A percentile compares a stretch with the other conserved stretches of the same genome.
These are phyloP conservation scores for Zoanthus solanderi DNA, from an alignment of 92 coral and sea anemone species.

Conservation along the genomic window DNA sequence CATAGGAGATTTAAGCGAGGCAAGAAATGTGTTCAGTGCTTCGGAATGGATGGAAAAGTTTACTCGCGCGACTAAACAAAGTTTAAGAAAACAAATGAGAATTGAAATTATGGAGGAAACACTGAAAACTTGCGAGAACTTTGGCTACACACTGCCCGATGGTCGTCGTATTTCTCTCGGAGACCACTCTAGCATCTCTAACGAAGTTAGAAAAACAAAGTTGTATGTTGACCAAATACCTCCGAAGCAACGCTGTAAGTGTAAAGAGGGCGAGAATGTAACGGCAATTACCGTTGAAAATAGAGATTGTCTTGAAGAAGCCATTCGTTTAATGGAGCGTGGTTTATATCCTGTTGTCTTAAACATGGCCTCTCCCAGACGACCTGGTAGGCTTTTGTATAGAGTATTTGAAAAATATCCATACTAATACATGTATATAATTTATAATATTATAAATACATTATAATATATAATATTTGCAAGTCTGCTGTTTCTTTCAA, in stretches of 20 bases:
- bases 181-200: constrained; percentile 72
- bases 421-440: too few relatives aligned
- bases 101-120: constrained; percentile 75
- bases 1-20: not conserved
- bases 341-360: constrained; percentile 85
- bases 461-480: too few relatives aligned
- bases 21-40: constrained; percentile 49
- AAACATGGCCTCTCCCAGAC: constrained; percentile 85
- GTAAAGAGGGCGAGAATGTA: not conserved
- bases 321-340: constrained; percentile 54
- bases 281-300: constrained; percentile 69
- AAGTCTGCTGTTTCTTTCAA: too few relatives aligned
- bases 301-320: constrained; percentile 83
- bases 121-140: constrained; percentile 71
- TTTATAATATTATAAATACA: too few relatives aligned
- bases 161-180: constrained; percentile 65
- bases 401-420: too few relatives aligned
- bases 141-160: constrained; percentile 64
- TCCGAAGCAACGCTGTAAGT: not conserved
- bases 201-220: constrained; percentile 71
- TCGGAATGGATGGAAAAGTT: constrained; percentile 71
- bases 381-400: constrained; percentile 69
- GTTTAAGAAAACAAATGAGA: constrained; percentile 52
- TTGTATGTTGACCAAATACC: constrained; percentile 57
- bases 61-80: constrained; percentile 43